Percentiles rank a stretch among this genome's conserved stretches.
Evolutionary conservation across 2,888 invertebrate species (phyloP).

Genomic region (Tiphia femorata): DNA sequence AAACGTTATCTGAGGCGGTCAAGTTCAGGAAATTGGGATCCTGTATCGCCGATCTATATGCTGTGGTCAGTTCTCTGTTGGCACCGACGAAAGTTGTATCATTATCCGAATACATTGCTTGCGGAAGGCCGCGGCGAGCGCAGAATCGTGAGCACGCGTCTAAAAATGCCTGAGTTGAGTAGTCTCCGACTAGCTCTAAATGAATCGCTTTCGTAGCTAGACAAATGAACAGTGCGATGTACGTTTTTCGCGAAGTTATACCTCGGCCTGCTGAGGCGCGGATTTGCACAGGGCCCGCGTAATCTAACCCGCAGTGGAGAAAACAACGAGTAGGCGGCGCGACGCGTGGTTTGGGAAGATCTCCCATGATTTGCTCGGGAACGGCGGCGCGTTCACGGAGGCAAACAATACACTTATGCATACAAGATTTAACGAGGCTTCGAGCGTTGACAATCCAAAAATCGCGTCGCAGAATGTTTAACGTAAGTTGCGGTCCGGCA

Average conservation of each 20-base stretch:
- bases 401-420: not conserved
- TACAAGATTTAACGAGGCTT: not conserved
- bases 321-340: not conserved
- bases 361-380: not conserved
- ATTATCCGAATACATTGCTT: not conserved
- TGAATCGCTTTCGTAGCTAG: conserved; percentile 2
- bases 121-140: not conserved
- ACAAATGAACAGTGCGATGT: conserved; percentile 6
- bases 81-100: conserved; percentile 1
- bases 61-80: not conserved
- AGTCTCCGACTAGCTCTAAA: conserved; percentile 6
- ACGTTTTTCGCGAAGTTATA: not conserved
- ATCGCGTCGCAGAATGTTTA: not conserved
- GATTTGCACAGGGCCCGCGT: not conserved
- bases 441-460: not conserved
- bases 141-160: conserved; percentile 2
- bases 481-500: not conserved
- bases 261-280: conserved; percentile 6
- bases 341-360: not conserved
- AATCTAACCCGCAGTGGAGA: conserved; percentile 8
- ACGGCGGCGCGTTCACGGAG: not conserved
- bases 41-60: not conserved
- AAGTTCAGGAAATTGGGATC: not conserved
- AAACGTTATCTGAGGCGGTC: not conserved
- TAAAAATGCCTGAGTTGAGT: not conserved